phyloP scores from a whole-genome alignment of 2,888 invertebrate species.

The Bedellia somnulentella region DNA sequence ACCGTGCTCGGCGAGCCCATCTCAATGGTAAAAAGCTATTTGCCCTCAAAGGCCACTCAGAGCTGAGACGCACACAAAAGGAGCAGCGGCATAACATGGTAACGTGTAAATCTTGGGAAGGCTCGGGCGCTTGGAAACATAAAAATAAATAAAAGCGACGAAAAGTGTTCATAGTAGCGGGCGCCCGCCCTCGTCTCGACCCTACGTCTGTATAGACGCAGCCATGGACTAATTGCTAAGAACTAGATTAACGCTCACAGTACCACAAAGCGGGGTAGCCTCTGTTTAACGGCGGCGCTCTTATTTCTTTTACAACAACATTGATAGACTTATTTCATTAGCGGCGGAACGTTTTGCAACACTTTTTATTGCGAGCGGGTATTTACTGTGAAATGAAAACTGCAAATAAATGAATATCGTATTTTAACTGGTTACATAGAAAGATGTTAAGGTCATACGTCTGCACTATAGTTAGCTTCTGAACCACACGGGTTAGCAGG shows the following conservation, averaged over 20 bases:
- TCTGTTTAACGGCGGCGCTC: slow-evolving; percentile 32
- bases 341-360: slow-evolving; percentile 15
- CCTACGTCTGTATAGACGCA: slow-evolving; percentile 20
- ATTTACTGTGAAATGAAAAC: too few relatives aligned
- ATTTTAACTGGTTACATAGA: too few relatives aligned
- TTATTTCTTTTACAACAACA: slow-evolving; percentile 39
- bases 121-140: too few relatives aligned
- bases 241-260: slow-evolving; percentile 51
- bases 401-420: too few relatives aligned
- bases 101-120: slow-evolving; percentile 15
- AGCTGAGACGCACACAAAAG: too few relatives aligned
- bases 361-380: not conserved
- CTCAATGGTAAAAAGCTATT: too few relatives aligned
- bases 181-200: too few relatives aligned
- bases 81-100: slow-evolving; percentile 11
- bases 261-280: slow-evolving; percentile 37
- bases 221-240: slow-evolving; percentile 48
- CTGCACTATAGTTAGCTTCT: too few relatives aligned
- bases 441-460: too few relatives aligned
- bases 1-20: too few relatives aligned
- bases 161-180: slow-evolving; percentile 35
- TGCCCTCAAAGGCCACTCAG: too few relatives aligned
- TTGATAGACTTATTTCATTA: slow-evolving; percentile 48
- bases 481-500: too few relatives aligned
- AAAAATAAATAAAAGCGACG: slow-evolving; percentile 26